A percentile compares a stretch with the other conserved stretches of the same genome.
These are phyloP conservation scores for Tragulus kanchil DNA, from an alignment of 2,113 vertebrate species.

Conservation along the genomic window DNA sequence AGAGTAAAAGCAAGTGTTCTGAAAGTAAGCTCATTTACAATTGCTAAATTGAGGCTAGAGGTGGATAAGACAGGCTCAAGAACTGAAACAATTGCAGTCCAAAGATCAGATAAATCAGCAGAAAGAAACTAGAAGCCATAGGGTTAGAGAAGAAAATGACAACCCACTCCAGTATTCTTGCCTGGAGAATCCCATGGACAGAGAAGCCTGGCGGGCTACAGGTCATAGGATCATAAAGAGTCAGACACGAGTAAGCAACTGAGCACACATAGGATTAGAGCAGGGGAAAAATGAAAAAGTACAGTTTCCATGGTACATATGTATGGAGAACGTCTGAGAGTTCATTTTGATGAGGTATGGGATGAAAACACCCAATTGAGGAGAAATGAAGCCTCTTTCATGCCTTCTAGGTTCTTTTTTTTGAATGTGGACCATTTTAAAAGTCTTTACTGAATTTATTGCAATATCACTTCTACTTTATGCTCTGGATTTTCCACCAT, in stretches of 20 bases:
- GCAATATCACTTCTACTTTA: too few species aligned
- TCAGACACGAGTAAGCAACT: background rate
- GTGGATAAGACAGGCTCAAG: background rate
- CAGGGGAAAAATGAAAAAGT: background rate
- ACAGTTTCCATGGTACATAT: background rate
- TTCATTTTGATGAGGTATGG: background rate
- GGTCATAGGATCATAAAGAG: background rate
- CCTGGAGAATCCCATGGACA: background rate
- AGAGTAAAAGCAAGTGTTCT: background rate
- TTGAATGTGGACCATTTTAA: too few species aligned
- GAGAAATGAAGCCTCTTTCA: background rate
- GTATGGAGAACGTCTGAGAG: background rate
- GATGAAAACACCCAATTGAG: background rate
- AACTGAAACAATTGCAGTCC: background rate
- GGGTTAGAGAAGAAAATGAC: background rate
- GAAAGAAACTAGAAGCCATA: background rate
- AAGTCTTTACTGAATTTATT: too few species aligned
- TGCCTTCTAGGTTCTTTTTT: too few species aligned
- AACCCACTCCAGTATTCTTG: background rate
- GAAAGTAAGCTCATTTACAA: background rate
- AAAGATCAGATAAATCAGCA: background rate
- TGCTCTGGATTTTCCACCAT: too few species aligned
- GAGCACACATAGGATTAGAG: background rate
- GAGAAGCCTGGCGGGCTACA: background rate
- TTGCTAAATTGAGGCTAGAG: background rate